Conservation (phyloP, 1,140 invertebrate species). For the Papilio polytes region DNA sequence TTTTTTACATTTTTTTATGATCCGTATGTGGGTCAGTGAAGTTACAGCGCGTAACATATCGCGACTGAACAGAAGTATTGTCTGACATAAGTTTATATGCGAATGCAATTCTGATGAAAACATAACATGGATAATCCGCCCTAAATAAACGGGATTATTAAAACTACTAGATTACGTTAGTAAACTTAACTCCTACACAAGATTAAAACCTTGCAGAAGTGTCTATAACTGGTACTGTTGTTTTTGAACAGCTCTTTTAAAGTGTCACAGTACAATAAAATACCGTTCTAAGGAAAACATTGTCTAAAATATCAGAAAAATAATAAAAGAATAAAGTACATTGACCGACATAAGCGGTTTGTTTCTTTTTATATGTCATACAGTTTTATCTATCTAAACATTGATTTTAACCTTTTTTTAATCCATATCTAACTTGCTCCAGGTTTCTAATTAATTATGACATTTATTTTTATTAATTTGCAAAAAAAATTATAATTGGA, state of each 20-base stretch:
- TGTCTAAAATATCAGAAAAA: background rate
- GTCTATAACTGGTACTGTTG: background rate
- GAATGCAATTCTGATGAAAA: slow-evolving; percentile 59
- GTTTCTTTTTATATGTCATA: too few relatives aligned
- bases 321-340: background rate
- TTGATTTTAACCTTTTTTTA: too few relatives aligned
- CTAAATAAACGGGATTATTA: background rate
- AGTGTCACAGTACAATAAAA: background rate
- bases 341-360: background rate
- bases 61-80: slow-evolving; percentile 74
- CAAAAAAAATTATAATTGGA: slow-evolving; percentile 22
- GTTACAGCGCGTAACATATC: slow-evolving; percentile 61
- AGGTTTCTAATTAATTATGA: too few relatives aligned
- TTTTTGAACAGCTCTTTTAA: background rate
- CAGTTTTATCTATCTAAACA: too few relatives aligned
- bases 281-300: background rate
- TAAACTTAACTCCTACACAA: background rate
- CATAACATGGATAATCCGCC: slow-evolving; percentile 57
- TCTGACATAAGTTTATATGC: slow-evolving; percentile 78
- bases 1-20: slow-evolving; percentile 37
- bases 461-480: background rate
- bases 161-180: background rate
- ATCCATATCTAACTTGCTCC: too few relatives aligned
- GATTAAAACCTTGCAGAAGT: background rate
- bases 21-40: slow-evolving; percentile 63